Base-by-base conservation (phyloP, 2,797 vertebrate genomes). In the Pelodytes ibericus region DNA sequence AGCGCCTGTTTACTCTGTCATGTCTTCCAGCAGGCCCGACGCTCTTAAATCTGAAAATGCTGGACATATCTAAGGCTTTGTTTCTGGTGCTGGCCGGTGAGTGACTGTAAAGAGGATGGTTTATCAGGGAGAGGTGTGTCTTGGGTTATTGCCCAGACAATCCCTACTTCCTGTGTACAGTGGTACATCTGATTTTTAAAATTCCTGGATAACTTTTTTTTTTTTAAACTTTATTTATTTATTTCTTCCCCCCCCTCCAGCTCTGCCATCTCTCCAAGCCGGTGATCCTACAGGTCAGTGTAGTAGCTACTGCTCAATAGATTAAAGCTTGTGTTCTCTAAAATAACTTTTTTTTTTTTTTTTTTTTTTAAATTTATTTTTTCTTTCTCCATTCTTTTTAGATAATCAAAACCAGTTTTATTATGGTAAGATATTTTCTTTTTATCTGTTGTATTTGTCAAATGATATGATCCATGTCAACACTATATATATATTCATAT, bases 21-120 rank as follows among this genome's bases (percentile, higher is more conserved):
- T 51, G 13, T 65, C 41, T 59, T 31, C n/a, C 30, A 3, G 24
- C 31, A 72, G 75, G 56, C 3, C 29, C 15, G 0, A 24, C 30
- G 22, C 49, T 0, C 16, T 67, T 22, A 5, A 20, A 58, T 26
- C 33, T 59, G 24, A 78, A 27, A 29, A 78, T 78, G 75, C 75
- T 49, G 53, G 70, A 78, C 22, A 1, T 61, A 20, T 24, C 30
- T 15, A 15, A 67, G 1, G 1, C 69, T 3, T 4, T 67, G 20
- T 72, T 78, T 4, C 56, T 78, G 62, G 47, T 78, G 62, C 41
- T 78, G 39, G 30, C 75, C 33, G 25, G 75, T 78, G 72, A 36
- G 69, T 77, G 9, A 11, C 33, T 15, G 18, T 11, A n/a, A n/a
- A n/a, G n/a, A n/a, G n/a, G n/a, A n/a, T n/a, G n/a, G n/a, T n/a